Percentiles rank a stretch among this genome's conserved stretches.
Conservation (phyloP, 2,797 vertebrate genomes). For the Limosa lapponica region DNA sequence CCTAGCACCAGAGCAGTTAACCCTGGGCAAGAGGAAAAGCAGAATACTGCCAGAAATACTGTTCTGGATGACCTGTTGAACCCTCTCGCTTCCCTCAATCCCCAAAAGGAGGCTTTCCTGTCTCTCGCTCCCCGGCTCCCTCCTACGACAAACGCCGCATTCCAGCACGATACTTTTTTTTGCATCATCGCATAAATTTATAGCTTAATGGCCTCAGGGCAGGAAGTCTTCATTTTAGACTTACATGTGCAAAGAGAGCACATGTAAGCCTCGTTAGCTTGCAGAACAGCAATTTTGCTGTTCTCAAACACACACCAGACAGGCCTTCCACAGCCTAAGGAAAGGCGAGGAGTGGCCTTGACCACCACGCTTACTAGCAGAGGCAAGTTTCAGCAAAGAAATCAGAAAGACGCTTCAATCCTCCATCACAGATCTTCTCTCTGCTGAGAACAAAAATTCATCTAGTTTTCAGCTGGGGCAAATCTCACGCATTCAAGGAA, state of each 20-base stretch:
- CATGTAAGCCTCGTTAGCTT: neutral
- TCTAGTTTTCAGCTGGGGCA: neutral
- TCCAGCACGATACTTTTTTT: neutral
- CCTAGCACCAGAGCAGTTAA: neutral
- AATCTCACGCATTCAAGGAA: neutral
- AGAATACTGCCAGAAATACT: neutral
- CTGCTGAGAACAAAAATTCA: neutral
- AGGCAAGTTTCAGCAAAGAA: neutral
- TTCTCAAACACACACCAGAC: neutral
- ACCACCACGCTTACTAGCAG: neutral
- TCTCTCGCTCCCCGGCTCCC: neutral
- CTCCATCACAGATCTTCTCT: neutral
- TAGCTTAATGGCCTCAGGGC: neutral
- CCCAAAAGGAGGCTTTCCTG: neutral
- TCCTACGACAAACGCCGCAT: neutral
- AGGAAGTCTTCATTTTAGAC: neutral
- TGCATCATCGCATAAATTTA: neutral
- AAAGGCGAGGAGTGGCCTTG: neutral
- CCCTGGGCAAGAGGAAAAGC: neutral
- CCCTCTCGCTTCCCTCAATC: neutral
- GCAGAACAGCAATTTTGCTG: neutral
- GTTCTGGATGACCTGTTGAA: neutral
- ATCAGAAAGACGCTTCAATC: neutral
- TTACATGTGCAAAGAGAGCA: neutral
- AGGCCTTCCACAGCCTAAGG: neutral